Evolutionary conservation across 2,888 invertebrate genomes (phyloP).

Genomic region (Drosophila anomelani): DNA sequence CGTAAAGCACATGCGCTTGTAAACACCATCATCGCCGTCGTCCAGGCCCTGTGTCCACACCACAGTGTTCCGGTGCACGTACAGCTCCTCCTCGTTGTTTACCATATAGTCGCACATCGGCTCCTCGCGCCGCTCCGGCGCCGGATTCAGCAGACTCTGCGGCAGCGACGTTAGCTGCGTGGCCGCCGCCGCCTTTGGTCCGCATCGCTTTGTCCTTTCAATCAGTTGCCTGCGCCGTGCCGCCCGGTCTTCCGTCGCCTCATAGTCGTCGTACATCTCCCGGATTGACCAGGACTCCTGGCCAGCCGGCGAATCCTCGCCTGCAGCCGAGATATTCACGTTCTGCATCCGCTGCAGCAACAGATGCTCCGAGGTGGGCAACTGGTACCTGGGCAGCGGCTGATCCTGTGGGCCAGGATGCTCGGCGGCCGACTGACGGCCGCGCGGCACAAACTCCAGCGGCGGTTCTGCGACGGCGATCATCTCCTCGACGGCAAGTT

Average conservation of each 20-base stretch:
- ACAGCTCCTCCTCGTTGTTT: conserved; percentile 82
- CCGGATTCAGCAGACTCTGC: conserved; percentile 44
- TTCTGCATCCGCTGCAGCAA: conserved; percentile 90
- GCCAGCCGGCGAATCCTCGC: conserved; percentile 57
- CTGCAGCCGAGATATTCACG: conserved; percentile 88
- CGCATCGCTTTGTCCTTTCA: conserved; percentile 65
- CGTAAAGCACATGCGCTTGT: conserved; percentile 88
- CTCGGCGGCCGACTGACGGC: conserved; percentile 91
- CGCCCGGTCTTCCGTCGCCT: conserved; percentile 52
- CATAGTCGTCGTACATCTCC: conserved; percentile 86
- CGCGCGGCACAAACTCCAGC: conserved; percentile 95
- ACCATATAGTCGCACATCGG: conserved; percentile 83
- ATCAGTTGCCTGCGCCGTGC: conserved; percentile 60
- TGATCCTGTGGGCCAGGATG: conserved; percentile 90
- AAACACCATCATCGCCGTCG: conserved; percentile 43
- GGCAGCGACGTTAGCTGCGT: conserved; percentile 62
- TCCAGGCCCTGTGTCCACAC: conserved; percentile 32
- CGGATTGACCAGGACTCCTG: conserved; percentile 87
- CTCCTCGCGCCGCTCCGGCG: conserved; percentile 50
- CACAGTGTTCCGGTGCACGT: conserved; percentile 27
- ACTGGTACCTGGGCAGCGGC: conserved; percentile 83
- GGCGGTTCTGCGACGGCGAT: conserved; percentile 97
- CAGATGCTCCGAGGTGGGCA: conserved; percentile 87
- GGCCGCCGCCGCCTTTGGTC: conserved; percentile 55
- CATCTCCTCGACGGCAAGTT: conserved; percentile 88